A percentile compares a stretch with the other conserved stretches of the same genome.
Conservation (phyloP, 2,888 invertebrate genomes). For the Heliconius sara region DNA sequence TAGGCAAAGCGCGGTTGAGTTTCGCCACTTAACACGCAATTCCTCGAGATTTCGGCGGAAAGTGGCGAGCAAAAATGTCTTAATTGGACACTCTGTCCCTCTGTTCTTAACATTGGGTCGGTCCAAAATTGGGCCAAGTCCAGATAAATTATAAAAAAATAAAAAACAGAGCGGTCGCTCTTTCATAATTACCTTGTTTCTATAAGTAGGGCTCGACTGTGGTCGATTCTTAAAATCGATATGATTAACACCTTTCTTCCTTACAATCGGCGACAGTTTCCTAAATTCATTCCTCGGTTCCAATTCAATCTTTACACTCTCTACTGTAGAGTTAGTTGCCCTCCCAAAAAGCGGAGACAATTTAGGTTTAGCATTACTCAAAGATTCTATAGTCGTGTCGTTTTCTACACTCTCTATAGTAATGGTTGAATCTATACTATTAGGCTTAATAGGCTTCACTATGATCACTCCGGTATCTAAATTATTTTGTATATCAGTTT, state of each 20-base stretch:
- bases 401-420: constrained; percentile 74
- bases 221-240: constrained; percentile 75
- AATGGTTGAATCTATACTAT: constrained; percentile 72
- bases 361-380: constrained; percentile 65
- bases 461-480: constrained; percentile 65
- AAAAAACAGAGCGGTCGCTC: not conserved
- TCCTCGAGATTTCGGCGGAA: too few relatives aligned
- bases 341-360: constrained; percentile 76
- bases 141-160: not conserved
- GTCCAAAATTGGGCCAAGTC: too few relatives aligned
- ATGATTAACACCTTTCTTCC: constrained; percentile 62
- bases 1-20: too few relatives aligned
- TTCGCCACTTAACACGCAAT: too few relatives aligned
- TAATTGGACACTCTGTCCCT: too few relatives aligned
- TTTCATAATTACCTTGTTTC: constrained; percentile 49
- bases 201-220: constrained; percentile 74
- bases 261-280: constrained; percentile 75
- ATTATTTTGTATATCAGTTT: constrained; percentile 51
- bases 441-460: constrained; percentile 70
- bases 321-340: constrained; percentile 61
- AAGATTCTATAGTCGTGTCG: constrained; percentile 50
- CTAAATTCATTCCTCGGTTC: constrained; percentile 73
- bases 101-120: too few relatives aligned
- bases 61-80: too few relatives aligned
- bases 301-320: constrained; percentile 70